Base-by-base conservation (phyloP, 2,113 vertebrate species). In the Lepus americanus region DNA sequence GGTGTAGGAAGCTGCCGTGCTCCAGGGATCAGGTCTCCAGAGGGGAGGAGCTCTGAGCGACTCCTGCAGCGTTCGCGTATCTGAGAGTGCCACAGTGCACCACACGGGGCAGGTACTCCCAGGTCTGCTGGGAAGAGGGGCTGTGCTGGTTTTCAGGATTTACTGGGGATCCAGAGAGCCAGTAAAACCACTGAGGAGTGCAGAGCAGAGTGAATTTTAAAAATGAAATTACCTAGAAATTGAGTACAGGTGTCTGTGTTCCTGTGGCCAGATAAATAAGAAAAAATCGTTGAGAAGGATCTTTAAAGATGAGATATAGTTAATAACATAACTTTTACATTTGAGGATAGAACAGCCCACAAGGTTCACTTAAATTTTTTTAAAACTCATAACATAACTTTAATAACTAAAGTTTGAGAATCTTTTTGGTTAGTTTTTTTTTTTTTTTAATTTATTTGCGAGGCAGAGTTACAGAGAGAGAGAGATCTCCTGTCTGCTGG, bases 401-500 rank as follows among this genome's bases (percentile, higher is more conserved):
- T 59, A 90, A 23, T 33, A 87, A 53, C 64, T 87, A 90, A 94
- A 94, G 92, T 81, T 92, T 92, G 72, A 88, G 59, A 1, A 66
- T 92, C 19, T 73, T 77, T 87, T 84, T 93, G 33, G 64, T 49
- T 44, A 44, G 44, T 44, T 44, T 44, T 44, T 44, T 39, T 44
- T 44, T 44, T 44, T 44, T 44, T 44, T 44, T 44, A 7, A 44
- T 44, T 44, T 44, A 44, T 44, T 44, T 44, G 44, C 6, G 44
- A 44, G 44, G 44, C 44, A 44, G 44, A 44, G 44, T 44, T 44
- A 44, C 44, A 44, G 44, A 44, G 7, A 44, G 44, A 7, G 44
- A 44, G 44, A 44, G 44, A 44, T 44, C 44, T 36, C 36, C 36
- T 44, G 44, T 44, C 44, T 44, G 44, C 44, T 7, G 44, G 44